phyloP scores from a whole-genome alignment of 35 echinoderm and acorn worm species.

The Acanthaster planci region DNA sequence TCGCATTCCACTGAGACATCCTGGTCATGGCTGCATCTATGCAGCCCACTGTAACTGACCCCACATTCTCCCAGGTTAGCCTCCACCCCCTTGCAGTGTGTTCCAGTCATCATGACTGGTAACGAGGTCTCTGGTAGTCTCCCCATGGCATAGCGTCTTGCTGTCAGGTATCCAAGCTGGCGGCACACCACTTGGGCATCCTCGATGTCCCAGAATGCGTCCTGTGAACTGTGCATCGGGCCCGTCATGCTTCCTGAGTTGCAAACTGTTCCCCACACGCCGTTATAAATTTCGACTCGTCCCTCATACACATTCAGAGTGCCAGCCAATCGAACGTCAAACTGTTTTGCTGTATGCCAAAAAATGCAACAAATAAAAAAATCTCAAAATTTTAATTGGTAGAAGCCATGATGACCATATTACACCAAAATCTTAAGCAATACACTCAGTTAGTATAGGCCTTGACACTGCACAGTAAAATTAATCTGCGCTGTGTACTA shows the following conservation, averaged over 20 bases:
- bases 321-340: background rate
- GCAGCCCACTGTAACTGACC: background rate
- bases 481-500: too few relatives aligned
- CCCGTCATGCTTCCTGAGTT: background rate
- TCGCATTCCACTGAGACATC: background rate
- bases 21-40: background rate
- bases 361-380: background rate
- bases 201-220: background rate
- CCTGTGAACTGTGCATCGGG: background rate
- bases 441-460: too few relatives aligned
- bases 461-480: too few relatives aligned
- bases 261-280: background rate
- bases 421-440: too few relatives aligned
- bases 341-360: constrained; percentile 5
- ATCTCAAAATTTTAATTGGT: too few relatives aligned
- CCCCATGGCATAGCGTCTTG: background rate
- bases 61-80: background rate
- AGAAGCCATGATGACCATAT: too few relatives aligned
- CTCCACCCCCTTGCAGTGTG: background rate
- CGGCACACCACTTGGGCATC: constrained; percentile 14
- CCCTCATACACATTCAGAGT: background rate
- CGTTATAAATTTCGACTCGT: background rate
- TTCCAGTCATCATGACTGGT: background rate
- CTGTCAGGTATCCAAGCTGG: constrained; percentile 10
- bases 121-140: background rate